Percentiles rank a stretch among this genome's conserved stretches.
These are phyloP conservation scores for Semaprochilodus insignis DNA, from an alignment of 2,797 vertebrate genomes.

Conservation along the genomic window DNA sequence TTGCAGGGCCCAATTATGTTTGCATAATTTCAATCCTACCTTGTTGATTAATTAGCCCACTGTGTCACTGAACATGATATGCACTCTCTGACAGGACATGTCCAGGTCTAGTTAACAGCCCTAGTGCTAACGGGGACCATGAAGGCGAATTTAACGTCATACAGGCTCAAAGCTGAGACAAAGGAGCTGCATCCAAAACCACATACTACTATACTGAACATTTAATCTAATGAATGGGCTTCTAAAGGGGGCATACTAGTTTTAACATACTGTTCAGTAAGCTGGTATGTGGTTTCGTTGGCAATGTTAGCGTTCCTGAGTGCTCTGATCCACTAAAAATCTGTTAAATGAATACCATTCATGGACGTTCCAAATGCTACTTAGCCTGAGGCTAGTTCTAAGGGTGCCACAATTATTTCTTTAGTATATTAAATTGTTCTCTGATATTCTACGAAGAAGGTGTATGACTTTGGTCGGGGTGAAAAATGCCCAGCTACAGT, in stretches of 20 bases:
- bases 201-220: too few relatives aligned
- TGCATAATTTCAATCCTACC: slow-evolving; percentile 20
- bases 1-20: slow-evolving; percentile 12
- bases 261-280: not conserved
- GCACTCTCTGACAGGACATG: not conserved
- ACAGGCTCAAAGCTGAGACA: not conserved
- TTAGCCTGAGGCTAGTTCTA: not conserved
- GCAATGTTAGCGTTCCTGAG: not conserved
- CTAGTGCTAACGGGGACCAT: not conserved
- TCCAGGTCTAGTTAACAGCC: not conserved
- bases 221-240: too few relatives aligned
- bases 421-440: too few relatives aligned
- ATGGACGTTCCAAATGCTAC: not conserved
- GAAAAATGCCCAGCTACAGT: too few relatives aligned
- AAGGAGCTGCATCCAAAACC: not conserved
- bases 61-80: slow-evolving; percentile 16
- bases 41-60: slow-evolving; percentile 41
- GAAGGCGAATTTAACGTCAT: not conserved
- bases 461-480: too few relatives aligned
- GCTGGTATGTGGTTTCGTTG: not conserved
- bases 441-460: too few relatives aligned
- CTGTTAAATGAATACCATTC: not conserved
- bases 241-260: not conserved
- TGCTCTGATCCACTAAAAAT: not conserved
- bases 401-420: too few relatives aligned